Percentiles rank a stretch among this genome's conserved stretches.
phyloP scores from a whole-genome alignment of 2,113 vertebrate genomes.

The Mesembrinibis cayennensis region DNA sequence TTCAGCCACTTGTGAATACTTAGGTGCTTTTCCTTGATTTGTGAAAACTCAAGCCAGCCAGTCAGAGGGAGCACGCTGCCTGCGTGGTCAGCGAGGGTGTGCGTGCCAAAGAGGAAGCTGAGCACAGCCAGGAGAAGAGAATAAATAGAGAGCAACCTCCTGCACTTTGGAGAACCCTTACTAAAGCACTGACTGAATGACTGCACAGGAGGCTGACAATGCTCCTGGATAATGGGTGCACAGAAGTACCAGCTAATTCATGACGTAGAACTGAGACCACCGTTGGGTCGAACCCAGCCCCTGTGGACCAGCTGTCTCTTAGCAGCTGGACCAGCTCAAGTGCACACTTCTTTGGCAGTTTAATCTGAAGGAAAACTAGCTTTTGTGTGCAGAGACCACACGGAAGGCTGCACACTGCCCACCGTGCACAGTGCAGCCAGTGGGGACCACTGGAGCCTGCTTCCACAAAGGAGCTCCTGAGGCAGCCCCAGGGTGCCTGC shows the following conservation, averaged over 20 bases:
- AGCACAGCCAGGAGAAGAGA: too few relatives aligned
- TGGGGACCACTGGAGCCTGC: background rate
- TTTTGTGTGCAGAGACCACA: background rate
- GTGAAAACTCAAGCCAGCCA: background rate
- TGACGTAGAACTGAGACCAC: background rate
- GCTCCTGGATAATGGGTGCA: background rate
- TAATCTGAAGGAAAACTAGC: background rate
- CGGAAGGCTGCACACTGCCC: background rate
- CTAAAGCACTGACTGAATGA: background rate
- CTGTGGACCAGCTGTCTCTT: background rate
- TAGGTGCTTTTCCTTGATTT: background rate
- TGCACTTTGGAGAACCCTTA: too few relatives aligned
- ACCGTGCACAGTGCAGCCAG: too few relatives aligned
- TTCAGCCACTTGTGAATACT: background rate
- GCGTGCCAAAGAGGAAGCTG: background rate
- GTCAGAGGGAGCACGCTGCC: rapidly evolving
- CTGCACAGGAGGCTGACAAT: background rate
- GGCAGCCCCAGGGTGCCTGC: rapidly evolving
- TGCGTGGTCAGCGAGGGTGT: background rate
- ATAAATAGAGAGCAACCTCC: background rate
- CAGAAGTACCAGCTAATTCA: background rate
- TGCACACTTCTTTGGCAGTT: background rate
- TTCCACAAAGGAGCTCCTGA: background rate
- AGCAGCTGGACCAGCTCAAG: background rate
- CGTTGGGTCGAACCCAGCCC: background rate